A percentile compares a stretch with the other conserved stretches of the same genome.
These are phyloP conservation scores for Diloba caeruleocephala DNA, from an alignment of 2,888 invertebrate species.

Conservation along the genomic window DNA sequence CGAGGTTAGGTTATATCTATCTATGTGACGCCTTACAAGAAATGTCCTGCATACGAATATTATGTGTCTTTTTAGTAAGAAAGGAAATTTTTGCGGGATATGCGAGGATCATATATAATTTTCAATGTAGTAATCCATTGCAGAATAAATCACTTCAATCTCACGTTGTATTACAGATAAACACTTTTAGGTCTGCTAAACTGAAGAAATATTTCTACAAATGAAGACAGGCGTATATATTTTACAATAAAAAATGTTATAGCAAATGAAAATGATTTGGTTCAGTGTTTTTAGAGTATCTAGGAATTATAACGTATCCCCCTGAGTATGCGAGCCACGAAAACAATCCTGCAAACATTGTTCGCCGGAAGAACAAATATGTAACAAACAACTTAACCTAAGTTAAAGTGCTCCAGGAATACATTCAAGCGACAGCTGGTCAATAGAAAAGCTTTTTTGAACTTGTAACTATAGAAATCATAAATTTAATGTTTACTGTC, in stretches of 20 bases:
- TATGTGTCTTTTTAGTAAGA: too few relatives aligned
- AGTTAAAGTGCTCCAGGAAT: constrained; percentile 5
- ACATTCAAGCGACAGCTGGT: constrained; percentile 3
- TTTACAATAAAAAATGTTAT: too few relatives aligned
- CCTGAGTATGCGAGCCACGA: constrained; percentile 30
- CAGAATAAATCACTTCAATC: too few relatives aligned
- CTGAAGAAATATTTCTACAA: too few relatives aligned
- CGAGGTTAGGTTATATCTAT: constrained; percentile 5
- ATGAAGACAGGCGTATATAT: too few relatives aligned
- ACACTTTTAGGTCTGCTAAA: too few relatives aligned
- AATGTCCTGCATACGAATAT: too few relatives aligned
- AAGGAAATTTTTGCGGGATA: too few relatives aligned
- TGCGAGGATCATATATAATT: too few relatives aligned
- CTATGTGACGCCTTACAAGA: not conserved
- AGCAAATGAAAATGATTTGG: too few relatives aligned
- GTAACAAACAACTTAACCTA: not conserved
- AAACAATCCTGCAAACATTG: constrained; percentile 31
- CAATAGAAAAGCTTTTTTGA: not conserved
- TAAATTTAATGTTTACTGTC: not conserved
- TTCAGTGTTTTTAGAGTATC: constrained; percentile 8
- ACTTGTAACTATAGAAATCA: constrained; percentile 2
- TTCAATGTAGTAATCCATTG: too few relatives aligned
- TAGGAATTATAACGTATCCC: constrained; percentile 6
- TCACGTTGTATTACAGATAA: too few relatives aligned
- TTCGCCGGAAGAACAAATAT: constrained; percentile 19